phyloP scores from a whole-genome alignment of 2,888 invertebrate species.

The Selenia dentaria region DNA sequence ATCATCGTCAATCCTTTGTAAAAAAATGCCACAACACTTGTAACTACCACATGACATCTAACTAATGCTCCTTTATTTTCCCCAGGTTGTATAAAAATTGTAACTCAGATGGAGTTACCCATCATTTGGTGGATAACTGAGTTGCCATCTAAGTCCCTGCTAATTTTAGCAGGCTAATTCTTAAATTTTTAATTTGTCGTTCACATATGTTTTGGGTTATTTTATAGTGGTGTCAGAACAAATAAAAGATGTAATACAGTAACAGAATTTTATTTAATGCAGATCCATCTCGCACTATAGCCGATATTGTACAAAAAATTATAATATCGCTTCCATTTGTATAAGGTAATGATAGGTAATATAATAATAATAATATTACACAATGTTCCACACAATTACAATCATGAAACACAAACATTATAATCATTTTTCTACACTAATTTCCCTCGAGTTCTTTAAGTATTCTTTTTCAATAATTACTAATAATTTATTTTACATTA shows the following conservation, averaged over 20 bases:
- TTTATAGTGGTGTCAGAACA: no score
- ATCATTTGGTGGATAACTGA: no score
- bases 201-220: no score
- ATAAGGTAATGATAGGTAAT: slow-evolving; percentile 67
- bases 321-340: slow-evolving; percentile 72
- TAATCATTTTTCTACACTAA: slow-evolving; percentile 65
- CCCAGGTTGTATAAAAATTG: no score
- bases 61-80: no score
- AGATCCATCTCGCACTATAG: slow-evolving; percentile 80
- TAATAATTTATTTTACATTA: slow-evolving; percentile 78
- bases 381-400: slow-evolving; percentile 79
- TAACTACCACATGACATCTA: no score
- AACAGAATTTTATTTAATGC: slow-evolving; percentile 85
- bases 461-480: slow-evolving; percentile 73
- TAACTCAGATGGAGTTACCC: no score
- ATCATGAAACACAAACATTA: slow-evolving; percentile 81
- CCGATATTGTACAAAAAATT: slow-evolving; percentile 83
- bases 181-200: no score
- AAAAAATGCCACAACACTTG: no score
- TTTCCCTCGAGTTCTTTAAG: slow-evolving; percentile 74
- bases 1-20: no score
- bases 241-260: slow-evolving; percentile 64
- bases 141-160: no score
- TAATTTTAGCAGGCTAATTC: no score
- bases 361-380: slow-evolving; percentile 76